Evolutionary conservation across 2,888 invertebrate genomes (phyloP).

Genomic region (Caenorhabditis sinica): DNA sequence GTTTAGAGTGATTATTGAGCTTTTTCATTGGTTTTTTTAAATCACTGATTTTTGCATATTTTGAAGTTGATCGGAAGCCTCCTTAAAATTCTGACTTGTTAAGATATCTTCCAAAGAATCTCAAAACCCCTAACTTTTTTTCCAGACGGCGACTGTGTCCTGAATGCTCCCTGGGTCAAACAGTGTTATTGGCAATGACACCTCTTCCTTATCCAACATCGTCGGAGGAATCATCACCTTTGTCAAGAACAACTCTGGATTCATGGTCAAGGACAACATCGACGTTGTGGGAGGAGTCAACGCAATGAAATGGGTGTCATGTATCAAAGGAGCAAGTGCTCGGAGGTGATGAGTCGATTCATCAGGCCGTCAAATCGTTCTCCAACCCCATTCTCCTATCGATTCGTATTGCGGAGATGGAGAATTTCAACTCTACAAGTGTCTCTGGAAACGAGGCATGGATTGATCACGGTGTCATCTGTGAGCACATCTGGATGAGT

Average conservation of each 20-base stretch:
- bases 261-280: background rate
- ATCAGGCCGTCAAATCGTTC: slow-evolving; percentile 20
- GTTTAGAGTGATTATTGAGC: too few relatives aligned
- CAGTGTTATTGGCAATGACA: slow-evolving; percentile 28
- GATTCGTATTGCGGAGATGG: slow-evolving; percentile 52
- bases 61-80: too few relatives aligned
- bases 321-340: slow-evolving; percentile 39
- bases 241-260: slow-evolving; percentile 40
- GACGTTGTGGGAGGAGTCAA: slow-evolving; percentile 59
- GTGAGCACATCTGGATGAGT: slow-evolving; percentile 42
- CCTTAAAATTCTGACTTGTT: too few relatives aligned
- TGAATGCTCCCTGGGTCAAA: slow-evolving; percentile 24
- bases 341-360: slow-evolving; percentile 45
- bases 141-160: slow-evolving; percentile 53
- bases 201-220: slow-evolving; percentile 29
- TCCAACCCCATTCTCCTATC: slow-evolving; percentile 59
- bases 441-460: slow-evolving; percentile 17
- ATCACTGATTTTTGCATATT: too few relatives aligned
- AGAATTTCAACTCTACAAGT: slow-evolving; percentile 26
- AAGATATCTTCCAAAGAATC: too few relatives aligned
- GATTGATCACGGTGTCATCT: slow-evolving; percentile 53
- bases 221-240: slow-evolving; percentile 40
- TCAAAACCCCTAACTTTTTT: background rate
- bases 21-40: too few relatives aligned
- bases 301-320: slow-evolving; percentile 44